These are phyloP conservation scores for Formica aserva DNA, from an alignment of 2,888 invertebrate genomes.

Conservation along the genomic window DNA sequence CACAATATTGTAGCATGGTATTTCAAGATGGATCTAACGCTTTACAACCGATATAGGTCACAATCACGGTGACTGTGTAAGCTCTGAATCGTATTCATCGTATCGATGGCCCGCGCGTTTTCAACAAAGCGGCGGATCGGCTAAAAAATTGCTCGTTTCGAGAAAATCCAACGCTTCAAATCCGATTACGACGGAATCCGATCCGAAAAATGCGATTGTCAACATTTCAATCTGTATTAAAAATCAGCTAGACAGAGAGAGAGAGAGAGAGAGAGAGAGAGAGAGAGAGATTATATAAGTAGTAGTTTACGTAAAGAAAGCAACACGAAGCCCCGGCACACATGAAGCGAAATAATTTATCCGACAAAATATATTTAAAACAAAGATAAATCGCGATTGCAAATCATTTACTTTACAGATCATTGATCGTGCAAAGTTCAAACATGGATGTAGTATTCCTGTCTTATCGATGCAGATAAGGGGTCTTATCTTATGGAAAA, in stretches of 20 bases:
- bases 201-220: slow-evolving; percentile 5
- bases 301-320: background rate
- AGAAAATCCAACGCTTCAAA: background rate
- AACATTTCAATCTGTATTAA: background rate
- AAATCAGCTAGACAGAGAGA: background rate
- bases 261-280: background rate
- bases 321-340: background rate
- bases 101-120: background rate
- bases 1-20: background rate
- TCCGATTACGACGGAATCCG: slow-evolving; percentile 18
- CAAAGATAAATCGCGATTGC: background rate
- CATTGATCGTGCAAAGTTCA: slow-evolving; percentile 37
- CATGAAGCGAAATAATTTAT: background rate
- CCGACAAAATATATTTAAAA: background rate
- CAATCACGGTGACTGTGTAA: background rate
- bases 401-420: slow-evolving; percentile 28
- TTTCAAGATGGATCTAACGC: background rate
- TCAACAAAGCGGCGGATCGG: background rate
- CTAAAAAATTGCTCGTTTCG: background rate
- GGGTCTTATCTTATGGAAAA: slow-evolving; percentile 6
- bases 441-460: slow-evolving; percentile 24
- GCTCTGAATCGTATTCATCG: background rate
- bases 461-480: slow-evolving; percentile 33
- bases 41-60: background rate
- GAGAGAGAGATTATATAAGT: background rate